Evolutionary conservation across 2,888 invertebrate species (phyloP).

Genomic region (Pecten maximus): DNA sequence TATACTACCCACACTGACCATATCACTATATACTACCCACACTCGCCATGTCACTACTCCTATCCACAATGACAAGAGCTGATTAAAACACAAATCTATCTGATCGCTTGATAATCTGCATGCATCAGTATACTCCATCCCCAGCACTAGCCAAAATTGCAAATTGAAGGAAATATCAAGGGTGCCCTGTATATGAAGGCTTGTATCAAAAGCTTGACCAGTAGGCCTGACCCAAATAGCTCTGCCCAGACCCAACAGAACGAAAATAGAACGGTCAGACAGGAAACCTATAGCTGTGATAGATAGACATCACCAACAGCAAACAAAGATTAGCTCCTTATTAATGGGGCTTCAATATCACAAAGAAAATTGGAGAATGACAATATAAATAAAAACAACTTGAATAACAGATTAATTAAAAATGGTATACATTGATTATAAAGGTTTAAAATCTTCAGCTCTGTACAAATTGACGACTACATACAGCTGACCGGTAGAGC

Average conservation of each 20-base stretch:
- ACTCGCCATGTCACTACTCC: background rate
- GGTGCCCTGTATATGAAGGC: background rate
- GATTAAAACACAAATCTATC: background rate
- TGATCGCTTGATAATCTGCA: background rate
- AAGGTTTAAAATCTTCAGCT: no score
- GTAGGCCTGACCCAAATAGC: background rate
- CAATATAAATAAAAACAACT: no score
- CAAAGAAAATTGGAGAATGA: no score
- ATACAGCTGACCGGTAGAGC: no score
- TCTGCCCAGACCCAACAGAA: background rate
- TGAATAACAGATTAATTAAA: no score
- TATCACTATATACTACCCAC: no score
- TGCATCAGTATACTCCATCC: background rate
- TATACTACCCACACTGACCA: no score
- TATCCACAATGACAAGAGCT: background rate
- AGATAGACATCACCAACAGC: background rate
- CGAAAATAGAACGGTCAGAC: background rate
- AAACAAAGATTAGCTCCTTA: background rate
- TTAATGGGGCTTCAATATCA: no score
- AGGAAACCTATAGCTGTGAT: background rate
- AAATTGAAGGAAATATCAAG: background rate
- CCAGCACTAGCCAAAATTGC: background rate
- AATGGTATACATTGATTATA: no score
- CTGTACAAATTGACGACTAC: no score
- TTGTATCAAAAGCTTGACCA: background rate